Base-by-base conservation (phyloP, 2,797 vertebrate genomes). In the Cyclopterus lumpus region DNA sequence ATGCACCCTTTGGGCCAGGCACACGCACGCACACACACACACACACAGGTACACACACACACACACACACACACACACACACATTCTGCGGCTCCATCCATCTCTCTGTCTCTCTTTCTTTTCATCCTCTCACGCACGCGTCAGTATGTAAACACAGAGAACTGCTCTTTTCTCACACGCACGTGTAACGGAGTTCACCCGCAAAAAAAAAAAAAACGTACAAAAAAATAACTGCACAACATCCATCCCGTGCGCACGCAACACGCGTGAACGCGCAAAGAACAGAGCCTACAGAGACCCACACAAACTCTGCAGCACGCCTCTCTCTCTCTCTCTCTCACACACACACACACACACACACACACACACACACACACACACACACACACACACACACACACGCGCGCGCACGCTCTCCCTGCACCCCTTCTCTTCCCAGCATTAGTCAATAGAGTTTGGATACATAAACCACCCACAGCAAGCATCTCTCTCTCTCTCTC, bases 391-490 rank as follows among this genome's bases (percentile, higher is more conserved):
- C 69, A 4, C 71, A 0, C 68, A 16, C 49, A 5, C 32, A 16
- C 36, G 38, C 58, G 12, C 48, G 20, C 67, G 6, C 14, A 3
- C 57, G 22, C 67, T 20, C 77, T 42, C 67, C 61, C 70, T 55
- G 80, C 83, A 77, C 85, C 74, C 74, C 86, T 85, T 69, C 87
- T 77, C 76, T 77, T 63, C 65, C 76, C 82, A 84, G 81, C 81
- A 86, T 91, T 90, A 90, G 84, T 90, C 88, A 89, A 89, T 82
- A 89, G 68, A 90, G 87, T 77, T 81, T 86, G 85, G 77, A 88
- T 70, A 63, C 80, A 88, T 86, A 84, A 86, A 80, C 84, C 88
- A 88, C 86, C 89, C 87, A 90, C 86, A 86, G 79, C 73, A 87
- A 83, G 65, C 82, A 54, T 75, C 81, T 59, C 36, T 38, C n/a